Percentiles rank a stretch among this genome's conserved stretches.
These are phyloP conservation scores for Blennius ocellaris DNA, from an alignment of 2,113 vertebrate genomes.

Conservation along the genomic window DNA sequence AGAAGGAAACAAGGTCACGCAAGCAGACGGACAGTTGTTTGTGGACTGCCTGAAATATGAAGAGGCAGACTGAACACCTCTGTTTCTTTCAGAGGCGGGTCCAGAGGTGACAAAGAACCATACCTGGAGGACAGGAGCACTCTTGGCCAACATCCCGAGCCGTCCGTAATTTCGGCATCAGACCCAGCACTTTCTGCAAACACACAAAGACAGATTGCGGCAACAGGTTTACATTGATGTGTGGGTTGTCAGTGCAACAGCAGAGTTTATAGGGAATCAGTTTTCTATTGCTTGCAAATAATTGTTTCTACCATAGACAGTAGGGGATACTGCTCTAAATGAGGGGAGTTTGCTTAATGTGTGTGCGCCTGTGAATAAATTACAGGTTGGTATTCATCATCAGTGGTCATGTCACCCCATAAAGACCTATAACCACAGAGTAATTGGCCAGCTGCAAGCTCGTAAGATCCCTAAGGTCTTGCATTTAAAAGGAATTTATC, in stretches of 20 bases:
- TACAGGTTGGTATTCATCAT: slow-evolving; percentile 47
- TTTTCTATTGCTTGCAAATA: too few species aligned
- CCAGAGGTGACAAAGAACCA: slow-evolving; percentile 29
- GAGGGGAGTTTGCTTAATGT: slow-evolving; percentile 6
- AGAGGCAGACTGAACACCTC: background rate
- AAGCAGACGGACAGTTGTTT: background rate
- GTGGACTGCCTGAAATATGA: slow-evolving; percentile 8
- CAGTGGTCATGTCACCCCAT: slow-evolving; percentile 52
- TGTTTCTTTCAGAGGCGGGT: background rate
- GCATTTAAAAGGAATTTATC: slow-evolving; percentile 39
- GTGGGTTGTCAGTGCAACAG: too few species aligned
- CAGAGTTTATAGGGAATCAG: too few species aligned
- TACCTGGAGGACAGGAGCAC: slow-evolving; percentile 94
- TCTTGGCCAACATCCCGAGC: slow-evolving; percentile 86
- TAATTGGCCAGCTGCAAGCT: slow-evolving; percentile 63
- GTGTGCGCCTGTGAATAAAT: slow-evolving; percentile 27
- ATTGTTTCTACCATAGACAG: too few species aligned
- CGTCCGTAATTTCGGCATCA: slow-evolving; percentile 85
- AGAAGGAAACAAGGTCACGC: slow-evolving; percentile 6
- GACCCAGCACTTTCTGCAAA: slow-evolving; percentile 86
- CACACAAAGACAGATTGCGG: slow-evolving; percentile 20
- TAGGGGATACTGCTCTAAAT: slow-evolving; percentile 1
- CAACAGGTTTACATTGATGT: too few species aligned
- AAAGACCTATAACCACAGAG: slow-evolving; percentile 48
- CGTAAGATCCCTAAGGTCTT: slow-evolving; percentile 26